Base-by-base conservation (phyloP, 2,888 invertebrate genomes). In the Antheraea yamamai region DNA sequence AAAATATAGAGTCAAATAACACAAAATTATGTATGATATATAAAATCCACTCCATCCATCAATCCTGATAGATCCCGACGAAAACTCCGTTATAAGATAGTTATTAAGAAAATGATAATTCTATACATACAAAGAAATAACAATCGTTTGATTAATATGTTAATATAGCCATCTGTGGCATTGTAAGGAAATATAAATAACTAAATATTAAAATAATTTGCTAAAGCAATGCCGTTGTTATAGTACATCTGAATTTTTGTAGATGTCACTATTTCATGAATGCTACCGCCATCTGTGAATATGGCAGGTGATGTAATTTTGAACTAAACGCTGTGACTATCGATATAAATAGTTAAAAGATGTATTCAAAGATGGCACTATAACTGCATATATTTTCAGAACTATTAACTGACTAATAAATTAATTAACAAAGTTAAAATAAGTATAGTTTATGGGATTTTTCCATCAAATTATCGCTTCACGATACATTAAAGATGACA, bases 221-320 rank as follows among this genome's bases (percentile, higher is more conserved):
- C 26, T n/a, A 20, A 26, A 20, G 7, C 61, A 30, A 2, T 12
- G 6, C 7, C 0, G 10, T n/a, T 58, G 20, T n/a, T 12, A 30
- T 73, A 73, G 58, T 58, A 18, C 23, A 10, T 4, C 12, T 8
- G 18, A 12, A 23, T n/a, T 14, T 4, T 55, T 55, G 20, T n/a
- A 73, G 73, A 58, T 73, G 73, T 73, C 73, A 58, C 73, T 73
- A 55, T n/a, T 18, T 26, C 20, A 73, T 30, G 1, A 4, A 1
- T 14, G n/a, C 18, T 73, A 26, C 14, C 20, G 35, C 73, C 73
- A 73, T 73, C 73, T 73, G 7, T 30, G n/a, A 16, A 16, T 3
- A 12, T 3, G 1, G 26, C 14, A 10, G 3, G 2, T 58, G 55
- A 73, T 58, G 20, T 58, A 58, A 6, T 20, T 58, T 20, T 16